Base-by-base conservation (phyloP, 2,888 invertebrate genomes). In the Polyommatus iphigenia region DNA sequence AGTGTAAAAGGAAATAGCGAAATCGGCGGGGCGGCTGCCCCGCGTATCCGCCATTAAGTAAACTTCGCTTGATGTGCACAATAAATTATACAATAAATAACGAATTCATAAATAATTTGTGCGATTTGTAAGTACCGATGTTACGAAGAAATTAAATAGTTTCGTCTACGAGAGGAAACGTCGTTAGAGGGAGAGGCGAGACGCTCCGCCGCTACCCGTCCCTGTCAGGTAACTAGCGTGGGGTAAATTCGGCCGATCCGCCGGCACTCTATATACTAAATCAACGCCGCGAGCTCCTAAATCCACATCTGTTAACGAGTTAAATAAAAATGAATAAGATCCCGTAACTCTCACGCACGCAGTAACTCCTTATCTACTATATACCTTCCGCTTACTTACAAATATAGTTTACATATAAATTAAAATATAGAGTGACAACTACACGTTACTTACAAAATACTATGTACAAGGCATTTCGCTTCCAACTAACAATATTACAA, bases 341-440 rank as follows among this genome's bases (percentile, higher is more conserved):
- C 85, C 85, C 87, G 87, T 85, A 88, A 88, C 88, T 85, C 83
- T 72, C 84, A 81, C 83, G 83, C 84, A 84, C 85, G 84, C 83
- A 84, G 84, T 79, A 85, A 78, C 80, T 80, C 80, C 83, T 83
- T 85, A 87, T 79, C 79, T 85, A 85, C 89, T 90, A 90, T 88
- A 90, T 88, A 83, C 89, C 88, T 86, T 88, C 89, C 87, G 85
- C 89, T 91, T 92, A 91, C 83, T 85, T 89, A 88, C 90, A 91
- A 88, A 91, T 92, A 92, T 90, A 91, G 88, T 91, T 90, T 92
- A 93, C 89, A 91, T 91, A 91, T 91, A 91, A 92, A 92, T 92
- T 92, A 91, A 90, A 92, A 90, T 90, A 91, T 91, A 91, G 89
- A 93, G 83, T 92, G 92, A 91, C 92, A 93, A 91, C 91, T 93